Percentiles rank a stretch among this genome's conserved stretches.
Conservation (phyloP, 2,797 vertebrate genomes). For the Hypotaenidia philippensis region DNA sequence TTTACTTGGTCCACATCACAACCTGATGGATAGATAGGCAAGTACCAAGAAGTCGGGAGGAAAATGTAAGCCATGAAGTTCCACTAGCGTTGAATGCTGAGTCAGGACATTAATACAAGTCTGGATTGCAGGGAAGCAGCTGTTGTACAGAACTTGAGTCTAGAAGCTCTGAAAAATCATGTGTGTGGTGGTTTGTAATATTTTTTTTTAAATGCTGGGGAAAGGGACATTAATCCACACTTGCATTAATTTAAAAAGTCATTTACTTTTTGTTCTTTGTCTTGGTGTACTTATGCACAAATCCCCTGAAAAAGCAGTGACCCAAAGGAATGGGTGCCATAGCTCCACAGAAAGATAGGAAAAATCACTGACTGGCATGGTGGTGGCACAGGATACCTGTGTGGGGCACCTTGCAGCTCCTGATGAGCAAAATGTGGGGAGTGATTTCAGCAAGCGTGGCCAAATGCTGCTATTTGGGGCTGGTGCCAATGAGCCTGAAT, state of each 20-base stretch:
- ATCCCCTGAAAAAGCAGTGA: background rate
- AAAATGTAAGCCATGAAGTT: background rate
- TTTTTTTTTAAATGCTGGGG: background rate
- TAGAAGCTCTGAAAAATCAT: background rate
- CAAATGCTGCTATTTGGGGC: background rate
- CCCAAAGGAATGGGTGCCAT: accelerated
- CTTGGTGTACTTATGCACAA: background rate
- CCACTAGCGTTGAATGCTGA: background rate
- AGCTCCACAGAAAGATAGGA: background rate
- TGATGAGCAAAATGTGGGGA: background rate
- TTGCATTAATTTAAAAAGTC: background rate
- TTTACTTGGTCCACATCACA: background rate
- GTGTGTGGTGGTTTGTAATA: no score
- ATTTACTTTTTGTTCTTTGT: background rate
- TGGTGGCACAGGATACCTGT: accelerated
- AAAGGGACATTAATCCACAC: background rate
- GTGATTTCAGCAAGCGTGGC: background rate
- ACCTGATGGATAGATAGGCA: background rate
- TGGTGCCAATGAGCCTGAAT: background rate
- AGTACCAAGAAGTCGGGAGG: accelerated
- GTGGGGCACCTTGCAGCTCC: background rate
- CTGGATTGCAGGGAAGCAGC: background rate
- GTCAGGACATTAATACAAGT: background rate
- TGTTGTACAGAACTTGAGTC: background rate
- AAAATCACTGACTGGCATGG: accelerated